A percentile compares a stretch with the other conserved stretches of the same genome.
Conservation (phyloP, 2,797 vertebrate genomes). For the Darevskia mixta region DNA sequence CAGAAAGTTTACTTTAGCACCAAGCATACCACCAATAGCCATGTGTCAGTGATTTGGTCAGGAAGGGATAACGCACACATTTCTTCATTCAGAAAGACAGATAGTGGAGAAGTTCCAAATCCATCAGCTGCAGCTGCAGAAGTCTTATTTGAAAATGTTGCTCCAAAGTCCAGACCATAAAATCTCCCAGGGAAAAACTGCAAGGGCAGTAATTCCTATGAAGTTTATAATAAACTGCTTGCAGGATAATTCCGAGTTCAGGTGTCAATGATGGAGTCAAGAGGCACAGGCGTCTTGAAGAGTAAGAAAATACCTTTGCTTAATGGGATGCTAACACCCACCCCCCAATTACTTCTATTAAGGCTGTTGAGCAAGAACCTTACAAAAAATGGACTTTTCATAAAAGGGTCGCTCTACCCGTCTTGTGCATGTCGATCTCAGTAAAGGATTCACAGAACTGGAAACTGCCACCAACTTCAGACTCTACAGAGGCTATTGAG, state of each 20-base stretch:
- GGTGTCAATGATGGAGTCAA: not conserved
- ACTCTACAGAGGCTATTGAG: too few relatives aligned
- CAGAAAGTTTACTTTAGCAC: constrained; percentile 24
- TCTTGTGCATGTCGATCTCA: not conserved
- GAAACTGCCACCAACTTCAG: not conserved
- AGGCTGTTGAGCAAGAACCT: too few relatives aligned
- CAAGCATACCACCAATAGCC: constrained; percentile 58
- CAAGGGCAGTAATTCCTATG: not conserved
- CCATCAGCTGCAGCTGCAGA: accelerated
- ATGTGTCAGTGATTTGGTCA: constrained; percentile 66
- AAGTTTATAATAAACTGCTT: not conserved
- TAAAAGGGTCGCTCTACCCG: not conserved
- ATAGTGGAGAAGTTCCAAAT: not conserved
- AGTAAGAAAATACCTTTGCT: too few relatives aligned
- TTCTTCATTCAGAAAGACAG: not conserved
- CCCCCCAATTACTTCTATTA: too few relatives aligned
- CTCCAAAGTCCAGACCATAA: accelerated
- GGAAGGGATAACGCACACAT: constrained; percentile 40
- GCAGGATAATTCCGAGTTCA: not conserved
- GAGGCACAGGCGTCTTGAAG: too few relatives aligned
- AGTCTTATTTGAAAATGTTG: not conserved
- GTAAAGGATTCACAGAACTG: not conserved
- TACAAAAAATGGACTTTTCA: not conserved
- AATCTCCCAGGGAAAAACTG: not conserved
- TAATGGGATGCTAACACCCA: too few relatives aligned